A percentile compares a stretch with the other conserved stretches of the same genome.
Conservation (phyloP, 1,140 invertebrate species). For the Scaptomyza pallida region DNA sequence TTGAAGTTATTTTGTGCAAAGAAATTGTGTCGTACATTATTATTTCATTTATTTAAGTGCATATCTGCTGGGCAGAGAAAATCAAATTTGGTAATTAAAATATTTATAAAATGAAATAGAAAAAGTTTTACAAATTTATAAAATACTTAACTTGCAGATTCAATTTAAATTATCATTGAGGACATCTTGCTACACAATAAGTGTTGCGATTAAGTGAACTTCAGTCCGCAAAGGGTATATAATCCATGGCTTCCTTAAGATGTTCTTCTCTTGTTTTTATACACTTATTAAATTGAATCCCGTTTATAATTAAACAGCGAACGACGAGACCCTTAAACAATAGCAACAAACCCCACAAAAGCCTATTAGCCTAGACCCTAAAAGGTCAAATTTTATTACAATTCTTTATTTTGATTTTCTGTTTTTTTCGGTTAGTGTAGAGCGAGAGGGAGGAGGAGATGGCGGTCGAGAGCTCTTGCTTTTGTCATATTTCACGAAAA, state of each 20-base stretch:
- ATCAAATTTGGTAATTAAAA: not conserved
- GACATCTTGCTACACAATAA: conserved; percentile 2
- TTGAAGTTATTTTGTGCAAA: not conserved
- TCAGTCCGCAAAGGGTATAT: not conserved
- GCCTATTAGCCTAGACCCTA: conserved; percentile 35
- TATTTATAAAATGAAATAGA: not conserved
- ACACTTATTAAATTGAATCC: conserved; percentile 17
- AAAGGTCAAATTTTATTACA: conserved; percentile 29
- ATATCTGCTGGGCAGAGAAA: conserved; percentile 1
- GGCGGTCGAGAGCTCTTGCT: conserved; percentile 27
- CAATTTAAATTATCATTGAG: conserved; percentile 1
- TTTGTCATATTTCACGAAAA: conserved; percentile 67
- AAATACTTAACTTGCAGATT: not conserved
- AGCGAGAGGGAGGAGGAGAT: not conserved
- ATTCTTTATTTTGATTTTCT: conserved; percentile 25
- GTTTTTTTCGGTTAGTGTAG: conserved; percentile 2
- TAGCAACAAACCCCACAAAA: conserved; percentile 25
- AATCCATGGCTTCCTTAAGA: not conserved
- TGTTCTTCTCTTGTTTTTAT: not conserved
- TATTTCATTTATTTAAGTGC: conserved; percentile 23
- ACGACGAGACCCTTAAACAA: conserved; percentile 27
- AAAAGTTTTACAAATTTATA: no score
- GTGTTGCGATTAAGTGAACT: not conserved
- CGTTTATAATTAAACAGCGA: conserved; percentile 51
- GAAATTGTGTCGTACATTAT: conserved; percentile 13